Base-by-base conservation (phyloP, 2,888 invertebrate genomes). In the Drosophila quinaria region DNA sequence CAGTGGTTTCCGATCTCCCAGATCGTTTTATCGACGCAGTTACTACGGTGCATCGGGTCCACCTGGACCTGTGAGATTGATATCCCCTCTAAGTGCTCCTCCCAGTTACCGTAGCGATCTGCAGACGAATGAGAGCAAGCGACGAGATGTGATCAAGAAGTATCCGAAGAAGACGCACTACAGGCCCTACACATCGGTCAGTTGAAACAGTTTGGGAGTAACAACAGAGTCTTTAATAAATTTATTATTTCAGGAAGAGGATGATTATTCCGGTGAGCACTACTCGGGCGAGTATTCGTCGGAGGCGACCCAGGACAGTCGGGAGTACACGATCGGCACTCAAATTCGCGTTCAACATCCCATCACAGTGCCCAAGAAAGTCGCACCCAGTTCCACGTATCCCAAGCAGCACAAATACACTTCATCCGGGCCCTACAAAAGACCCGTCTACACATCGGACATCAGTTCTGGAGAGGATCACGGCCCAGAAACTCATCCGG, bases 331-430 rank as follows among this genome's bases (percentile, higher is more conserved):
- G 1, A 92, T 91, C 46, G 91, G 92, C 49, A 91, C 91, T 0
- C 91, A 92, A 49, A 92, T 92, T 41, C 83, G 91, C 1, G 91
- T 91, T 0, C 92, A 90, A 35, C 91, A 91, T 80, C 91, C 92
- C 11, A 85, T 91, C 11, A 81, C 87, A 3, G 74, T 80, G 22
- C 90, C 92, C 15, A 91, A 91, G 46, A 91, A 92, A 47, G 19
- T 66, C 6, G 62, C 69, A 4, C 19, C 82, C 10, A 68, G 71
- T 4, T 63, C 80, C 0, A 42, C 60, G 0, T 86, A 87, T 49
- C 22, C 76, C 6, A 91, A 90, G 33, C 82, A 80, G 15, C 82
- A 81, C 33, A 91, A 91, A 15, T 90, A 90, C 31, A 71, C 77
- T 3, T 64, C 77, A 0, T 58, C 78, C 11, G 56, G 69, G 49